Percentiles rank a stretch among this genome's conserved stretches.
Evolutionary conservation across 2,797 vertebrate species (phyloP).

Genomic region (Passerculus sandwichensis): DNA sequence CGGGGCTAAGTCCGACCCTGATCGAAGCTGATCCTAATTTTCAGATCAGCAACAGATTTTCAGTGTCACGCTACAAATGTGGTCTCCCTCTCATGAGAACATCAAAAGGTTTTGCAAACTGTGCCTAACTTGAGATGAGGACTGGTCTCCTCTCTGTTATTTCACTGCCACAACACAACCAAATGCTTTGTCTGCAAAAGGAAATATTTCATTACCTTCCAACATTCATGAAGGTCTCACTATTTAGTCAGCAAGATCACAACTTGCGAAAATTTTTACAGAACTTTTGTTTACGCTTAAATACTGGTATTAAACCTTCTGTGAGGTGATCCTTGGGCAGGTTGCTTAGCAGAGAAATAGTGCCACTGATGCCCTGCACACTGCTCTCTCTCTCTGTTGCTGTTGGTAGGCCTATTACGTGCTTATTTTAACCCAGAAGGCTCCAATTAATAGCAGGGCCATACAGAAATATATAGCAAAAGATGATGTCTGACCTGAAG

Average conservation of each 20-base stretch:
- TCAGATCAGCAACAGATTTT: background rate
- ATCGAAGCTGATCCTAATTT: background rate
- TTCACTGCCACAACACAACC: background rate
- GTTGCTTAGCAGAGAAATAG: background rate
- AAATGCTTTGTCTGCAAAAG: background rate
- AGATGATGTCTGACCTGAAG: background rate
- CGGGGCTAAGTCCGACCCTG: background rate
- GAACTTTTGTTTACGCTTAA: background rate
- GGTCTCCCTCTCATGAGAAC: background rate
- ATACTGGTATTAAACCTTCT: background rate
- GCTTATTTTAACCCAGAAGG: background rate
- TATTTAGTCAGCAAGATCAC: background rate
- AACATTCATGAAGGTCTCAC: background rate
- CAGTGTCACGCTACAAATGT: background rate
- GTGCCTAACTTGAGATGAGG: background rate
- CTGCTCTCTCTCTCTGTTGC: background rate
- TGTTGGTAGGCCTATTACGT: background rate
- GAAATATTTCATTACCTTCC: background rate
- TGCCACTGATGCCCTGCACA: background rate
- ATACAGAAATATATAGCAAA: background rate
- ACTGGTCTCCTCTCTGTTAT: background rate
- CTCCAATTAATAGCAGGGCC: background rate
- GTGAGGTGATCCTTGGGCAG: background rate
- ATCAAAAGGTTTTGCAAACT: background rate
- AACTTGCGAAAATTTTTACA: background rate